Conservation (phyloP, 2,113 vertebrate genomes). For the Tautogolabrus adspersus region DNA sequence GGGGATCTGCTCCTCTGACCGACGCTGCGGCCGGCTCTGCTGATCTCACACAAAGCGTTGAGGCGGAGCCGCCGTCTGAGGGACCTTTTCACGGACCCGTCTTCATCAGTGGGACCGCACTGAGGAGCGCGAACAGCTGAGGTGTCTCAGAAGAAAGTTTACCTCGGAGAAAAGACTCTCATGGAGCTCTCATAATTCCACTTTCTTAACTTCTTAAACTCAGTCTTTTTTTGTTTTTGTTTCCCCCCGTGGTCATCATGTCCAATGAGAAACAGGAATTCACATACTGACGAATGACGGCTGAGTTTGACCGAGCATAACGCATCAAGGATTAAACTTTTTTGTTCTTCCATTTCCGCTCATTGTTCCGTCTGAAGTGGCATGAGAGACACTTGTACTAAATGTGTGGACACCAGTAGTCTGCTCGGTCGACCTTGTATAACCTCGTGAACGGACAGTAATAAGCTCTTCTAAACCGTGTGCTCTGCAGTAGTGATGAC, state of each 20-base stretch:
- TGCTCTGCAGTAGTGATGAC: slow-evolving; percentile 82
- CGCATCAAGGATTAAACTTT: slow-evolving; percentile 39
- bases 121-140: slow-evolving; percentile 48
- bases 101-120: slow-evolving; percentile 46
- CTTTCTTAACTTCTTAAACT: slow-evolving; percentile 50
- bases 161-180: slow-evolving; percentile 78
- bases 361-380: slow-evolving; percentile 65
- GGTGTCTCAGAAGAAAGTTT: slow-evolving; percentile 67
- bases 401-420: slow-evolving; percentile 59
- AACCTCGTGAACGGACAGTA: slow-evolving; percentile 63
- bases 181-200: slow-evolving; percentile 81
- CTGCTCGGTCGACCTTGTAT: slow-evolving; percentile 60
- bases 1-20: slow-evolving; percentile 55
- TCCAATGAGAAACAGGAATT: slow-evolving; percentile 72
- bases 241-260: slow-evolving; percentile 57
- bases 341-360: slow-evolving; percentile 51
- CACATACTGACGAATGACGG: slow-evolving; percentile 27
- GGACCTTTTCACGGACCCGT: slow-evolving; percentile 55
- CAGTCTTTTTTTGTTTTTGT: slow-evolving; percentile 76
- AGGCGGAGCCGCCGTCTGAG: slow-evolving; percentile 38
- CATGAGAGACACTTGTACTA: slow-evolving; percentile 62
- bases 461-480: slow-evolving; percentile 68
- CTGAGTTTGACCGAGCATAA: slow-evolving; percentile 61
- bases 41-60: slow-evolving; percentile 50
- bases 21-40: slow-evolving; percentile 49